Evolutionary conservation across 1,140 invertebrate species (phyloP).

Genomic region (Zaprionus inermis): DNA sequence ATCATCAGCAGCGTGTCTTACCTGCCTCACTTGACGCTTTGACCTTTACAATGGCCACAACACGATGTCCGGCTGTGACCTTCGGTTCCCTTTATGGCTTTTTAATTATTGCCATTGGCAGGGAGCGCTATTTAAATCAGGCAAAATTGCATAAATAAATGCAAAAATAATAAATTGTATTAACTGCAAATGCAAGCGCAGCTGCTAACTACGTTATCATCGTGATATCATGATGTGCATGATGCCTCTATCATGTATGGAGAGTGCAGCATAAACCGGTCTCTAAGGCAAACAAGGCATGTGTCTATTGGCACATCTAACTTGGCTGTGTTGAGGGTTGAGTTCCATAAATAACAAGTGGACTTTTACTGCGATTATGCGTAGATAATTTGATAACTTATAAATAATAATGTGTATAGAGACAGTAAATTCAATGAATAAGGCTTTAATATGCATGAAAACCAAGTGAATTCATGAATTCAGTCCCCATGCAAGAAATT

Average conservation of each 20-base stretch:
- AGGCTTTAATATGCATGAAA: no score
- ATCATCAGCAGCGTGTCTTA: slow-evolving; percentile 44
- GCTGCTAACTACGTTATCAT: background rate
- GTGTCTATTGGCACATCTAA: background rate
- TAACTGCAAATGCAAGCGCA: background rate
- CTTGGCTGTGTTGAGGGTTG: background rate
- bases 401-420: no score
- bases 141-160: background rate
- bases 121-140: slow-evolving; percentile 36
- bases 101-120: slow-evolving; percentile 56
- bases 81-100: slow-evolving; percentile 60
- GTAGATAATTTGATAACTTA: no score
- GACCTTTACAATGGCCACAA: slow-evolving; percentile 64
- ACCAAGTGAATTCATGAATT: no score
- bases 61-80: slow-evolving; percentile 34
- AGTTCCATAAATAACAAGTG: background rate
- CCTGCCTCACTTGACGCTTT: slow-evolving; percentile 50
- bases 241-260: background rate
- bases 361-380: background rate
- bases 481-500: no score
- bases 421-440: no score
- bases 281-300: background rate
- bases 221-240: slow-evolving; percentile 2
- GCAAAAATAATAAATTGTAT: slow-evolving; percentile 15
- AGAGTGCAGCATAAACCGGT: slow-evolving; percentile 1